Evolutionary conservation across 1,140 invertebrate genomes (phyloP), one percentile per base, ranked within the genome.

Genomic region (Cecropterus lyciades): DNA sequence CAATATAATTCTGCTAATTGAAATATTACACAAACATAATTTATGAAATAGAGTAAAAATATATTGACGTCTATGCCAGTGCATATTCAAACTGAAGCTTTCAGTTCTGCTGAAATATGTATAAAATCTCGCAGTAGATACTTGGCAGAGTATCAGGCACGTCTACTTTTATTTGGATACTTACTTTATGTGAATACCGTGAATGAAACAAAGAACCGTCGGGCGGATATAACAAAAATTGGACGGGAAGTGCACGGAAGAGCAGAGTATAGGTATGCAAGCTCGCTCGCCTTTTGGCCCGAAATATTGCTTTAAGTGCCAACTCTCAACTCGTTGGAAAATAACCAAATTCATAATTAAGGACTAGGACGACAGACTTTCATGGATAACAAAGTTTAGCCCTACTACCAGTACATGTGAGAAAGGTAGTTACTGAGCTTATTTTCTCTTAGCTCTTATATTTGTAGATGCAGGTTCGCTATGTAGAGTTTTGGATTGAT

Each of bases 241-340:
- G 53, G 52, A 65, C 52, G 64, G 55, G 20, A 69, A 69, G 16
- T 49, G 63, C 55, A 52, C 43, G 37, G 64, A 37, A 42, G 40
- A 55, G 53, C 53, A n/a, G n/a, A n/a, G n/a, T n/a, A n/a, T n/a
- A n/a, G n/a, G 59, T 40, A 62, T 60, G 40, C 13, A 33, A 33
- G 60, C 60, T 42, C 52, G 43, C 57, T 69, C 48, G 53, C 53
- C 5, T 74, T 76, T 81, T 82, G 77, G 77, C 75, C 72, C 55
- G 46, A 69, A 72, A 53, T 64, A 49, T 60, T 49, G 60, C 67
- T 52, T 46, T 33, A 72, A 72, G 66, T 74, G 80, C 80, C 80
- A 80, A 80, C 67, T 74, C 57, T 73, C 60, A 70, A 67, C 53
- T 53, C 51, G 27, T 75, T 74, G 72, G 72, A 73, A 64, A 60